Conservation (phyloP, 2,888 invertebrate species). For the Ariolimax columbianus region DNA sequence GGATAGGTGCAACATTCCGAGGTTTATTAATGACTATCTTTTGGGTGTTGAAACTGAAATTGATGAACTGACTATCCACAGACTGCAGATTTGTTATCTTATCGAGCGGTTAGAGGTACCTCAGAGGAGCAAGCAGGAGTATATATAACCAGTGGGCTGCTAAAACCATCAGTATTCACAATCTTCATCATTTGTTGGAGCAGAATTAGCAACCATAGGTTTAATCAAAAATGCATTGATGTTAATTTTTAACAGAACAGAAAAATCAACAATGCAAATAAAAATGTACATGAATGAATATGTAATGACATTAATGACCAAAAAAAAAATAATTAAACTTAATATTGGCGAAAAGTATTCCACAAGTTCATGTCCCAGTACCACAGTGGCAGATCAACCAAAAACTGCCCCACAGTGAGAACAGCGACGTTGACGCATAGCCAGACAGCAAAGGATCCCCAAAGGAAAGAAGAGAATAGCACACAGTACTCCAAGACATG, state of each 20-base stretch:
- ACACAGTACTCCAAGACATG: conserved; percentile 89
- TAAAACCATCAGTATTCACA: too few relatives aligned
- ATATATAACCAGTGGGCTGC: too few relatives aligned
- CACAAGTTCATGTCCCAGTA: background rate
- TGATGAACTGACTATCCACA: too few relatives aligned
- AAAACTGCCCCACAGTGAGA: conserved; percentile 92
- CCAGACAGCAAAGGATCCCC: conserved; percentile 91
- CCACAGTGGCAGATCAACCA: conserved; percentile 76
- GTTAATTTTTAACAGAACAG: background rate
- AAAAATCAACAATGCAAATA: background rate
- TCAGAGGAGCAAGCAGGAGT: too few relatives aligned
- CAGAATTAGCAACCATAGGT: too few relatives aligned
- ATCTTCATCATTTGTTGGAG: too few relatives aligned
- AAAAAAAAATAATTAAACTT: background rate
- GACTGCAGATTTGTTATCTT: too few relatives aligned
- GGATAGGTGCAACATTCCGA: too few relatives aligned
- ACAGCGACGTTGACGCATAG: conserved; percentile 90
- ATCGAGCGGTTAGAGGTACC: too few relatives aligned
- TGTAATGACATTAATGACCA: background rate
- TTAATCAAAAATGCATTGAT: too few relatives aligned
- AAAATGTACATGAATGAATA: background rate
- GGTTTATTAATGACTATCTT: too few relatives aligned
- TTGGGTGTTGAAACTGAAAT: too few relatives aligned
- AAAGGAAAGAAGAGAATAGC: conserved; percentile 92
- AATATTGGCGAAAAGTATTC: background rate